A percentile compares a stretch with the other conserved stretches of the same genome.
Evolutionary conservation across 2,113 vertebrate species (phyloP).

Genomic region (Ciconia stormi): DNA sequence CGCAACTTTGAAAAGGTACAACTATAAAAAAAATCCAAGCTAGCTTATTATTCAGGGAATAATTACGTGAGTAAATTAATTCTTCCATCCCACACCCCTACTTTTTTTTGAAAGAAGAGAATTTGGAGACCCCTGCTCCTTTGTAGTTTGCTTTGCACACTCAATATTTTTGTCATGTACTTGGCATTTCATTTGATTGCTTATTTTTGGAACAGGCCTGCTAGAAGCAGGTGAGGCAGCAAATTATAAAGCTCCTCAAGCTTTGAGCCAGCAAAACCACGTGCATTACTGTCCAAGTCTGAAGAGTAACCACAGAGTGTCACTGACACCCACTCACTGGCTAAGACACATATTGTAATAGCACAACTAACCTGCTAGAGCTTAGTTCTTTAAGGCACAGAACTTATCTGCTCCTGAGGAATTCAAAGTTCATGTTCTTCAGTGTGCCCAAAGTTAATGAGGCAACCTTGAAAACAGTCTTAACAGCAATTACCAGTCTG

Average conservation of each 20-base stretch:
- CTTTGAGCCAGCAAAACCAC: not conserved
- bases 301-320: not conserved
- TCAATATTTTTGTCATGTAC: not conserved
- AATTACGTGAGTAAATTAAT: not conserved
- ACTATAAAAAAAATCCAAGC: not conserved
- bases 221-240: not conserved
- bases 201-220: not conserved
- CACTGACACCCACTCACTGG: not conserved
- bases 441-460: not conserved
- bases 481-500: constrained; percentile 23
- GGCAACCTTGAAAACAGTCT: constrained; percentile 3
- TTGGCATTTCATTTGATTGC: not conserved
- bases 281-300: not conserved
- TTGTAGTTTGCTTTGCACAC: not conserved
- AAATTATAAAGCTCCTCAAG: not conserved
- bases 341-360: not conserved
- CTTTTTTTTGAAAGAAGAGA: rapidly evolving
- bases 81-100: not conserved
- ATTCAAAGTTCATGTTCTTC: not conserved
- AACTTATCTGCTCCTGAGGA: not conserved
- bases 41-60: not conserved
- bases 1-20: rapidly evolving
- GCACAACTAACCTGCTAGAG: not conserved
- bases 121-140: not conserved
- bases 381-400: not conserved